Percentiles rank a stretch among this genome's conserved stretches.
These are phyloP conservation scores for Spizaetus ornatus DNA, from an alignment of 2,113 vertebrate species.

Conservation along the genomic window DNA sequence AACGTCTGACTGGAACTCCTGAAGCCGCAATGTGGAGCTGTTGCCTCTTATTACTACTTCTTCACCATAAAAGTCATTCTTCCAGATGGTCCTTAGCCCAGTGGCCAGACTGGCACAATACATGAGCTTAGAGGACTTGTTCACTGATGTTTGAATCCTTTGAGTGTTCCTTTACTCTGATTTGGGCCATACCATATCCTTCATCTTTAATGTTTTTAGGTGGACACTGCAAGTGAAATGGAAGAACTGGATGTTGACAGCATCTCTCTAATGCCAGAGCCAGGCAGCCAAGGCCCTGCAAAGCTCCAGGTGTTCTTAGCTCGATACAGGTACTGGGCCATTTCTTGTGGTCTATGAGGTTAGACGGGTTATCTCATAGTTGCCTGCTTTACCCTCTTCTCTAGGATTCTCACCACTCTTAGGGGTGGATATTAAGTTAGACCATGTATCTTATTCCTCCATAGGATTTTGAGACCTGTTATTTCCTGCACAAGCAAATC, in stretches of 20 bases:
- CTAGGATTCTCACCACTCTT: neutral
- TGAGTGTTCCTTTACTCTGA: neutral
- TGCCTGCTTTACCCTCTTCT: neutral
- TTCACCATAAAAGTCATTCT: neutral
- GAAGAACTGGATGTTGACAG: slow-evolving; percentile 92
- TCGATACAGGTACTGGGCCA: slow-evolving; percentile 85
- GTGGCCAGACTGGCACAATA: neutral
- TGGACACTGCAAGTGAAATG: slow-evolving; percentile 97
- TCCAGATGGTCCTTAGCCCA: neutral
- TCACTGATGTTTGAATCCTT: neutral
- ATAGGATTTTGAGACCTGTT: neutral
- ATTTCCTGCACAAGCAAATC: neutral
- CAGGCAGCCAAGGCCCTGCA: slow-evolving; percentile 75
- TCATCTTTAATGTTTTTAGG: slow-evolving; percentile 66
- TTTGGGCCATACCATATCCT: neutral
- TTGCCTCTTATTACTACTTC: neutral
- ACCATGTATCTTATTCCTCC: neutral
- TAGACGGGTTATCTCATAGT: neutral
- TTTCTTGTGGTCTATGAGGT: neutral
- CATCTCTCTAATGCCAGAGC: slow-evolving; percentile 81
- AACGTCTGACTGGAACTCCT: neutral
- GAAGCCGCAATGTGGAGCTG: neutral
- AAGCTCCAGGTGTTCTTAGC: slow-evolving; percentile 96
- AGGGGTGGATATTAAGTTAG: neutral
- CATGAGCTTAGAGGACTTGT: neutral